These are phyloP conservation scores for Pogonomyrmex californicus DNA, from an alignment of 1,140 invertebrate species.

Conservation along the genomic window DNA sequence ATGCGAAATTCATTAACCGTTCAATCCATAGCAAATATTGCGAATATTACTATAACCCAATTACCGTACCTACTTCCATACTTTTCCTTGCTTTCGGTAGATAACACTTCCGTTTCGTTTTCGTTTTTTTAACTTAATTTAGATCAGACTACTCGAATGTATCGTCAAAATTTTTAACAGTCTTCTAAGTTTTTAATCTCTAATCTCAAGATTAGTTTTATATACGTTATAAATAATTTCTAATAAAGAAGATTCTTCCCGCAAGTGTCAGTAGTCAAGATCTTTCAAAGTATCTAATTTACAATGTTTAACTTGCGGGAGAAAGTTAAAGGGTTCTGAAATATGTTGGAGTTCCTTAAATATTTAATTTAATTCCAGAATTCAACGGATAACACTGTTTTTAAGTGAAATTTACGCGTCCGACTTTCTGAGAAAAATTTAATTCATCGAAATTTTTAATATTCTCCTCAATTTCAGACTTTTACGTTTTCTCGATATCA, in stretches of 20 bases:
- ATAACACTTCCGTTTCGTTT: no score
- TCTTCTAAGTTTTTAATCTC: no score
- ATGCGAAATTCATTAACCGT: background rate
- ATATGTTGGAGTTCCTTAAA: background rate
- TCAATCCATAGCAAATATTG: background rate
- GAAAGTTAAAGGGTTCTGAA: background rate
- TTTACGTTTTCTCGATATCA: background rate
- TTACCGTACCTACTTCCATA: no score
- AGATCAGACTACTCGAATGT: no score
- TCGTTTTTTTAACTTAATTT: no score
- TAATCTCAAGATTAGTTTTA: background rate
- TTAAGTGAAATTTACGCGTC: background rate
- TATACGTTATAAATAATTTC: background rate
- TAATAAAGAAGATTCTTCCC: background rate
- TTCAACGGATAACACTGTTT: background rate
- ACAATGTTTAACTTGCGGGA: background rate
- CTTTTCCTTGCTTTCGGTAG: no score
- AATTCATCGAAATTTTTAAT: background rate
- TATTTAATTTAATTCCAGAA: constrained; percentile 2
- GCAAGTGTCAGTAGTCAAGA: background rate
- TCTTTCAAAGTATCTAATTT: constrained; percentile 3
- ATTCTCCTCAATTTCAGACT: background rate
- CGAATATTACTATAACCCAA: no score
- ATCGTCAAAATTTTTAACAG: no score
- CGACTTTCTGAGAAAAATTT: background rate